Base-by-base conservation (phyloP, 2,113 vertebrate species). In the Callithrix jacchus region DNA sequence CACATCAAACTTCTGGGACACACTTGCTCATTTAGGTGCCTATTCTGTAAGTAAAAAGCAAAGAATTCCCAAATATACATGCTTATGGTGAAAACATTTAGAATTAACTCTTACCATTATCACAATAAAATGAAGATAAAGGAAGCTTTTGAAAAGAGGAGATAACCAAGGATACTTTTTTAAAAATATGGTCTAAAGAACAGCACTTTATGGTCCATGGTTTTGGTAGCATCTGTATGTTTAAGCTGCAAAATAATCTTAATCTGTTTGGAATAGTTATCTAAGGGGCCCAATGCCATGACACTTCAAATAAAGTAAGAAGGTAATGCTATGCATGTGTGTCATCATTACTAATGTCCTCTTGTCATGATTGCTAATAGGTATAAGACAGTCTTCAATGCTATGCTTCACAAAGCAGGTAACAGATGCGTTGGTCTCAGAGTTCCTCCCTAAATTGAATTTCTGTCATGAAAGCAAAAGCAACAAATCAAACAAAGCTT, bases 391-490 rank as follows among this genome's bases (percentile, higher is more conserved):
- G 61, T 87, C 81, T 85, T 93, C 76, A 92, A 91, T 71, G 85
- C 47, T 40, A 89, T 73, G 95, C 95, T 98, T 98, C 97, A 96
- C 88, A 97, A 95, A 97, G 88, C 97, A 96, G 71, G 42, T 95
- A 97, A 96, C 94, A 97, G 87, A 97, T 88, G 86, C 1, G 2
- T 8, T 92, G 86, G 96, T 95, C 87, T 97, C 87, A 94, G 76
- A 80, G 89, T 61, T 93, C 96, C 56, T 96, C 76, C 76, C 58
- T 93, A 97, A 97, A 98, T 93, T 96, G 95, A 97, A 97, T 97
- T 96, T 97, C 97, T 97, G 97, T 96, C 97, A 97, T 89, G 92
- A 92, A 95, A 94, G 87, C 77, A 93, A 96, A 18, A 90, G 85
- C 70, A 92, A 95, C 93, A 98, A 97, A 97, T 96, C 83, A 97